These are phyloP conservation scores for Itoplectis maculator DNA, from an alignment of 2,888 invertebrate genomes.

Conservation along the genomic window DNA sequence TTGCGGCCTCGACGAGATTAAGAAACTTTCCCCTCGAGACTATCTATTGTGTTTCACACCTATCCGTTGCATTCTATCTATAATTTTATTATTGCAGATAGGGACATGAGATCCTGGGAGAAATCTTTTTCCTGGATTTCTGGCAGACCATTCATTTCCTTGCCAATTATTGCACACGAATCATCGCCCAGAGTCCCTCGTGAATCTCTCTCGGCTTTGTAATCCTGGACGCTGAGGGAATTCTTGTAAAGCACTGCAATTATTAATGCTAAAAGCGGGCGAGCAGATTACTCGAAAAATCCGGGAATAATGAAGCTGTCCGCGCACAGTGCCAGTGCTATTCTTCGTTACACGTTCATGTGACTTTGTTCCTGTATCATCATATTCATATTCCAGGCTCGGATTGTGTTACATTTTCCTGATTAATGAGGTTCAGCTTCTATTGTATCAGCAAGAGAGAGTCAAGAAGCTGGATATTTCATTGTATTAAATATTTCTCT, in stretches of 20 bases:
- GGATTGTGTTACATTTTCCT: background rate
- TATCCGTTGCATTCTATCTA: background rate
- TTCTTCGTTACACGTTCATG: background rate
- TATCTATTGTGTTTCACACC: background rate
- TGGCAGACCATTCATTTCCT: background rate
- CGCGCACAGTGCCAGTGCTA: background rate
- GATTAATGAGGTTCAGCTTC: too few relatives aligned
- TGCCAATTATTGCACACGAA: background rate
- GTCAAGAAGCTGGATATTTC: too few relatives aligned
- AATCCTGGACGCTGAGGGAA: background rate
- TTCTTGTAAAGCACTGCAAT: background rate
- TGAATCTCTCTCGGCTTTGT: background rate
- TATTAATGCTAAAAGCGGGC: conserved; percentile 10
- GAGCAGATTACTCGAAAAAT: background rate
- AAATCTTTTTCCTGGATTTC: background rate
- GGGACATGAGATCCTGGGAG: background rate
- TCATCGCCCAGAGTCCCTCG: background rate
- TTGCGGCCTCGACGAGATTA: conserved; percentile 19
- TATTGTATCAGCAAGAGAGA: too few relatives aligned
- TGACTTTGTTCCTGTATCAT: background rate
- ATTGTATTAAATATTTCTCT: background rate
- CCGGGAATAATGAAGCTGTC: background rate
- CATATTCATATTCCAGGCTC: background rate
- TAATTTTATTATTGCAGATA: background rate
- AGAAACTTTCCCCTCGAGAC: conserved; percentile 20